Conservation (phyloP, 2,888 invertebrate genomes). For the Selenia dentaria region DNA sequence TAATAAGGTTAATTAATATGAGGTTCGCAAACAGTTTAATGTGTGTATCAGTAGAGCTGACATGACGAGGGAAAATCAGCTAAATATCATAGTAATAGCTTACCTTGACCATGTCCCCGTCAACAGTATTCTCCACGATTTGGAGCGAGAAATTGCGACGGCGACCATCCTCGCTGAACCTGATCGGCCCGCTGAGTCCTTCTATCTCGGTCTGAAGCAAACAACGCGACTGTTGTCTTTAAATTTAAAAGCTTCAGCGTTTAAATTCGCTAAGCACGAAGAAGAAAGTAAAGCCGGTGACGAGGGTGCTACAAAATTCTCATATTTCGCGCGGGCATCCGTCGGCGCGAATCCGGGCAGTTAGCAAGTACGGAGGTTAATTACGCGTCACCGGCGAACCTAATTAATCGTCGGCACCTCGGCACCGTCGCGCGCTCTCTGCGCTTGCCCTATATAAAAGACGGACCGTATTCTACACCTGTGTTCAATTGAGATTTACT, state of each 20-base stretch:
- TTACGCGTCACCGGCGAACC: constrained; percentile 54
- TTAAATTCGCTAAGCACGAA: constrained; percentile 26
- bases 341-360: constrained; percentile 34
- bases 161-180: constrained; percentile 93
- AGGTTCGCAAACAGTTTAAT: too few species aligned
- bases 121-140: constrained; percentile 95
- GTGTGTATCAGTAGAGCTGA: too few species aligned
- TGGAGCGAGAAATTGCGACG: constrained; percentile 94
- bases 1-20: too few species aligned
- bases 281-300: constrained; percentile 3
- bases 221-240: constrained; percentile 52
- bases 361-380: constrained; percentile 49
- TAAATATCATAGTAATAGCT: constrained; percentile 28
- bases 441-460: constrained; percentile 47
- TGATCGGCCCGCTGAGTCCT: constrained; percentile 94
- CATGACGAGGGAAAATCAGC: background rate
- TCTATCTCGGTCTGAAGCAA: constrained; percentile 92
- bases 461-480: constrained; percentile 54
- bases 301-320: constrained; percentile 29
- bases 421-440: constrained; percentile 31
- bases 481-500: constrained; percentile 54
- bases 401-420: constrained; percentile 54
- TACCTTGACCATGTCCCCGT: constrained; percentile 94
- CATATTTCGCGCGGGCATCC: constrained; percentile 28
- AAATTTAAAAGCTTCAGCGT: constrained; percentile 38